A percentile compares a stretch with the other conserved stretches of the same genome.
phyloP scores from a whole-genome alignment of 2,113 vertebrate genomes.

The Eolophus roseicapilla region DNA sequence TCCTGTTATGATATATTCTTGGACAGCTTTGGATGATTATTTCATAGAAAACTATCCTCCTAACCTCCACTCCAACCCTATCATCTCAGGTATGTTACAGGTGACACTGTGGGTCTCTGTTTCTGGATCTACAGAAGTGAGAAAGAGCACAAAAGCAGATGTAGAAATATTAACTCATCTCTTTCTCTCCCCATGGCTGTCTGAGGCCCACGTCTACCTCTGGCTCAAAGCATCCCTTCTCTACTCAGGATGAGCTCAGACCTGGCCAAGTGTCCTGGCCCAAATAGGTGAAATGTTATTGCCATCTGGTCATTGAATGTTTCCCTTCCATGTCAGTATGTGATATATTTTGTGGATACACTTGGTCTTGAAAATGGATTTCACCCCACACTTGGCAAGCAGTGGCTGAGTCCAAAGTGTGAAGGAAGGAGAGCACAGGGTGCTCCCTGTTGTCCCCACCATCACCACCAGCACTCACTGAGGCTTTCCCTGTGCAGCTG shows the following conservation, averaged over 20 bases:
- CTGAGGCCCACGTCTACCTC: not conserved
- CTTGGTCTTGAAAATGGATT: not conserved
- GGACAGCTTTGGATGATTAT: not conserved
- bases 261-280: not conserved
- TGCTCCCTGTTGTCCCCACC: accelerated
- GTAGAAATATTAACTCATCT: not conserved
- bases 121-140: not conserved
- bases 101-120: not conserved
- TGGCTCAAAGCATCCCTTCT: not conserved
- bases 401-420: not conserved
- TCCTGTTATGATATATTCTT: not conserved
- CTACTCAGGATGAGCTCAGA: not conserved
- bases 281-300: accelerated
- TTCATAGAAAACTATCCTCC: not conserved
- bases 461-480: accelerated
- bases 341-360: not conserved
- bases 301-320: not conserved
- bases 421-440: not conserved
- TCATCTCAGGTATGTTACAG: not conserved
- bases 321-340: not conserved
- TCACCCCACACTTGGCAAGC: not conserved
- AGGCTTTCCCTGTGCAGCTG: not conserved
- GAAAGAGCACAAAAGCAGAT: not conserved
- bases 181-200: not conserved
- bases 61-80: not conserved